Conservation (phyloP, 1,140 invertebrate genomes). For the Paraescarpia echinospica region DNA sequence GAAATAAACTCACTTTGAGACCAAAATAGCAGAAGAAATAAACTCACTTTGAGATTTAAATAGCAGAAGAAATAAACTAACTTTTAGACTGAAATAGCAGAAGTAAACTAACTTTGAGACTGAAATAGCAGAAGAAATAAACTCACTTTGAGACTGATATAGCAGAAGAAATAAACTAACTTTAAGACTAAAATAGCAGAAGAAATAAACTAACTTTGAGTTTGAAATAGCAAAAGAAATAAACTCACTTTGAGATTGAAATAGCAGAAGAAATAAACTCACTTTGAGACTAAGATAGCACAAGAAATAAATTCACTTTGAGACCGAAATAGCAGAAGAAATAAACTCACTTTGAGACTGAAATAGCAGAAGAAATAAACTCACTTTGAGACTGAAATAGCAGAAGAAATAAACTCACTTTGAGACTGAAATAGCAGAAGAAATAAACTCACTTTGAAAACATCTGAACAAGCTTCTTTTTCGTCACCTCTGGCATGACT, state of each 20-base stretch:
- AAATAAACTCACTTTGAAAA: slow-evolving; percentile 58
- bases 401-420: no score
- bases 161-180: no score
- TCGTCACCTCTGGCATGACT: slow-evolving; percentile 60
- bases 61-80: slow-evolving; percentile 14
- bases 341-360: slow-evolving; percentile 1
- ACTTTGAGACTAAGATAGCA: no score
- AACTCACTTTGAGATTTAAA: neutral
- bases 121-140: slow-evolving; percentile 18
- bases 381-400: neutral
- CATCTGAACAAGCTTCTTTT: slow-evolving; percentile 58
- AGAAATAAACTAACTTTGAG: slow-evolving; percentile 14
- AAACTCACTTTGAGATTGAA: neutral
- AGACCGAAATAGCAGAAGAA: slow-evolving; percentile 8
- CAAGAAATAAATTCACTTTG: no score
- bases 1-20: neutral
- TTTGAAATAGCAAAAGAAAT: no score
- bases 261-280: slow-evolving; percentile 11
- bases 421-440: no score
- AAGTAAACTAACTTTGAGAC: no score
- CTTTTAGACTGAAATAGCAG: no score
- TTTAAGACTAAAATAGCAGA: slow-evolving; percentile 1
- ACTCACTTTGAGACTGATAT: neutral
- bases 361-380: slow-evolving; percentile 18
- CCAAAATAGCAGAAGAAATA: no score